Evolutionary conservation across 1,140 invertebrate species (phyloP).

Genomic region (Drosophila arizonae): DNA sequence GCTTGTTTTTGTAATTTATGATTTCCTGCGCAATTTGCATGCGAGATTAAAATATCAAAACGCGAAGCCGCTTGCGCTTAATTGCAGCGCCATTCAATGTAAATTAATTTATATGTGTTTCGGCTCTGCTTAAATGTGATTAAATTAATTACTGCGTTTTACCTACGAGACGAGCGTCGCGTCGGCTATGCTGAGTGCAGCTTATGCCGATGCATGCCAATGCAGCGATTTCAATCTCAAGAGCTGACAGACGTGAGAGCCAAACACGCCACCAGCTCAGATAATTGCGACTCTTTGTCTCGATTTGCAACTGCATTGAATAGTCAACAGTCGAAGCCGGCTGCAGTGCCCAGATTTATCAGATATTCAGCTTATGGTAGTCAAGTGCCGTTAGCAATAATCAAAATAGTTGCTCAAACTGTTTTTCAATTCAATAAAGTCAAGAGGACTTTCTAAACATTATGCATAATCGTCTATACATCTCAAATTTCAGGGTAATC

Average conservation of each 20-base stretch:
- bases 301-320: background rate
- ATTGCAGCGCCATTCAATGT: slow-evolving; percentile 58
- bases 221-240: slow-evolving; percentile 18
- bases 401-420: too few relatives aligned
- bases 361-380: background rate
- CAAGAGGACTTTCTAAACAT: too few relatives aligned
- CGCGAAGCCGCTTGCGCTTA: slow-evolving; percentile 51
- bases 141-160: slow-evolving; percentile 59
- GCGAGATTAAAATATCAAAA: slow-evolving; percentile 70
- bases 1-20: slow-evolving; percentile 66
- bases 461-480: too few relatives aligned
- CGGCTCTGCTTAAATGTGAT: slow-evolving; percentile 57
- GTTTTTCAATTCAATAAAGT: too few relatives aligned
- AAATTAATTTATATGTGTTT: slow-evolving; percentile 74
- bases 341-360: background rate
- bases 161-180: too few relatives aligned
- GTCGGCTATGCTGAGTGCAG: slow-evolving; percentile 2
- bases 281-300: slow-evolving; percentile 3
- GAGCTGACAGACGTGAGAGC: slow-evolving; percentile 4
- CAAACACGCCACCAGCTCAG: background rate
- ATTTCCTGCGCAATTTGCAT: slow-evolving; percentile 71
- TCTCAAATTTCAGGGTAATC: too few relatives aligned
- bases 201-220: slow-evolving; percentile 1
- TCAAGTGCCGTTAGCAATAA: too few relatives aligned
- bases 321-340: background rate